Conservation (phyloP, 2,888 invertebrate species). For the Cheilosia impressa region DNA sequence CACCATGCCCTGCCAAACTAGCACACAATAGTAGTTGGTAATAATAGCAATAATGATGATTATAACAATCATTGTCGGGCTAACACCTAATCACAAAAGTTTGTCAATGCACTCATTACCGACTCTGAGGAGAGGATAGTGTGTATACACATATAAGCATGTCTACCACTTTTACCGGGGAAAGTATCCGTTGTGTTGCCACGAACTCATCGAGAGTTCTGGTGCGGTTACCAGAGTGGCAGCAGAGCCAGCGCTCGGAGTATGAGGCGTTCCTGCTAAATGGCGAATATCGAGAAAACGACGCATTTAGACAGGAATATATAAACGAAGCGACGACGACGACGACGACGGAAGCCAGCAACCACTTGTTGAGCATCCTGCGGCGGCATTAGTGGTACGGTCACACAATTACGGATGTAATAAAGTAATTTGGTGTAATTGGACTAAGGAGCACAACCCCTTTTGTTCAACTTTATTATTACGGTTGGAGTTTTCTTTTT, state of each 20-base stretch:
- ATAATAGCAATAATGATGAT: conserved; percentile 68
- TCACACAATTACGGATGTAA: conserved; percentile 83
- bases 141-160: conserved; percentile 4
- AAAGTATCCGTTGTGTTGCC: conserved; percentile 50
- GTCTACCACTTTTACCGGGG: conserved; percentile 50
- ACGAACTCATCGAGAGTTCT: conserved; percentile 54
- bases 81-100: conserved; percentile 76
- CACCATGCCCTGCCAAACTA: conserved; percentile 3
- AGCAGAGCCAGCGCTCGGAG: conserved; percentile 24
- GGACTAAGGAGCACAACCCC: conserved; percentile 78
- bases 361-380: conserved; percentile 75
- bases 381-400: conserved; percentile 77
- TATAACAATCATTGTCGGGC: conserved; percentile 74
- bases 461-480: conserved; percentile 75
- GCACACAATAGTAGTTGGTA: conserved; percentile 30
- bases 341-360: conserved; percentile 31
- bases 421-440: conserved; percentile 83
- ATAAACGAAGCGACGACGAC: conserved; percentile 30
- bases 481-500: conserved; percentile 70
- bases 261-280: conserved; percentile 68
- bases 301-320: conserved; percentile 64
- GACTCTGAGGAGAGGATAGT: conserved; percentile 46
- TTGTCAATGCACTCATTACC: conserved; percentile 75
- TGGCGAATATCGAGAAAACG: conserved; percentile 73
- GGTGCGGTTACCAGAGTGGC: conserved; percentile 23